Base-by-base conservation (phyloP, 2,888 invertebrate species). In the Hypsopygia costalis region DNA sequence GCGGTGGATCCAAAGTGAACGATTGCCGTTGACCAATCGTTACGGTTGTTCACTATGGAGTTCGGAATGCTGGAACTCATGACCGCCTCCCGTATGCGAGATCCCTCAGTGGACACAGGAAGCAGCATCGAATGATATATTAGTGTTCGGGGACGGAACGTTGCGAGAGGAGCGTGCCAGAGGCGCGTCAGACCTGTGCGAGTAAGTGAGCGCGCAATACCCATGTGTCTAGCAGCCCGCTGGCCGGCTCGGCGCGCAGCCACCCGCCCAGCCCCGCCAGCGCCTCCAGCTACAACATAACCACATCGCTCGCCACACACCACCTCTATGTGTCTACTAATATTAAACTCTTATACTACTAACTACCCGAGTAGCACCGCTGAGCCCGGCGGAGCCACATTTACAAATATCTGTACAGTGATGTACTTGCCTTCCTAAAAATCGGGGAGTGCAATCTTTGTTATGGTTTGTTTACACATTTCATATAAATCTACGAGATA, bases 121-220 rank as follows among this genome's bases (percentile, higher is more conserved):
- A 69, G 67, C 69, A 60, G 62, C 47, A 51, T 55, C 40, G 30
- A 43, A 49, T 52, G 54, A 51, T 44, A 44, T 40, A 47, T 52
- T 49, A 55, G 59, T 46, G 38, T 11, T 25, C 27, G 42, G 46
- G 44, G 43, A 16, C 22, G 44, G 25, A 46, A 51, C 41, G 33
- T 46, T 49, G 68, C 52, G 68, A 52, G 70, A 67, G 66, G 64
- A 62, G 63, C 46, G 65, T 60, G 69, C 65, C 58, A 55, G 65
- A 62, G 69, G 65, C 69, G 81, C 78, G 74, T 78, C 87, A 86
- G 86, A 88, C 88, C 88, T 88, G 87, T 81, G 87, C 83, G 81
- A 87, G 85, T 82, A 86, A 88, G 87, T 82, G 88, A 87, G 88
- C 88, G 87, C 87, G 87, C 86, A 89, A 88, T 89, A 89, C 89